phyloP scores from a whole-genome alignment of 2,797 vertebrate genomes.

The Mormyrops attenuatus region DNA sequence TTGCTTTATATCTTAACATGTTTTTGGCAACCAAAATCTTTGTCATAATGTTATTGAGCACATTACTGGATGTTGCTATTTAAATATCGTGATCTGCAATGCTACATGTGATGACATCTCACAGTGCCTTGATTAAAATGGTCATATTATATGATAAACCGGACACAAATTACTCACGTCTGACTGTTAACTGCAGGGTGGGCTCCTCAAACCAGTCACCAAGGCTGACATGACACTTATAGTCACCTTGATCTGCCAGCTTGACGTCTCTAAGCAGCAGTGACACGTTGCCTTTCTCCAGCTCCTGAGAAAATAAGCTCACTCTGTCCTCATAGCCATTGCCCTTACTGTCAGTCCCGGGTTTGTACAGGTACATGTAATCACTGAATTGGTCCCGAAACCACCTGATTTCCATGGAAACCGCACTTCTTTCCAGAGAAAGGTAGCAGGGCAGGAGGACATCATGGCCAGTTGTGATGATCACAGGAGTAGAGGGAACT shows the following conservation, averaged over 20 bases:
- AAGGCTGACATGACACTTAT: constrained; percentile 23
- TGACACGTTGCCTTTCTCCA: constrained; percentile 32
- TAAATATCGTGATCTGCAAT: background rate
- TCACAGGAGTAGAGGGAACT: background rate
- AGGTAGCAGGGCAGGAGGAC: constrained; percentile 23
- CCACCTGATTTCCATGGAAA: constrained; percentile 31
- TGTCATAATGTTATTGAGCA: no score
- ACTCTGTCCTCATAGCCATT: constrained; percentile 20
- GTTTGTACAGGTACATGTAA: constrained; percentile 15
- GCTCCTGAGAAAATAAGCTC: constrained; percentile 15
- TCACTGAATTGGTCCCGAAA: constrained; percentile 2
- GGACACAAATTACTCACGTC: background rate
- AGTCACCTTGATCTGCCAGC: constrained; percentile 17
- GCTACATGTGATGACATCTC: no score
- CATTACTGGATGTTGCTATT: background rate
- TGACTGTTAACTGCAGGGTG: constrained; percentile 8
- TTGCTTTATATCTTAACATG: no score
- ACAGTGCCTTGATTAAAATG: background rate
- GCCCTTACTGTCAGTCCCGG: background rate
- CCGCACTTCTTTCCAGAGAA: constrained; percentile 17
- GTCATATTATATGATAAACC: background rate
- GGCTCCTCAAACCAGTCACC: background rate
- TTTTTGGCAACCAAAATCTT: no score
- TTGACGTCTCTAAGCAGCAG: constrained; percentile 13
- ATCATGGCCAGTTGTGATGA: background rate